A percentile compares a stretch with the other conserved stretches of the same genome.
These are phyloP conservation scores for Hybos culiciformis DNA, from an alignment of 2,888 invertebrate species.

Conservation along the genomic window DNA sequence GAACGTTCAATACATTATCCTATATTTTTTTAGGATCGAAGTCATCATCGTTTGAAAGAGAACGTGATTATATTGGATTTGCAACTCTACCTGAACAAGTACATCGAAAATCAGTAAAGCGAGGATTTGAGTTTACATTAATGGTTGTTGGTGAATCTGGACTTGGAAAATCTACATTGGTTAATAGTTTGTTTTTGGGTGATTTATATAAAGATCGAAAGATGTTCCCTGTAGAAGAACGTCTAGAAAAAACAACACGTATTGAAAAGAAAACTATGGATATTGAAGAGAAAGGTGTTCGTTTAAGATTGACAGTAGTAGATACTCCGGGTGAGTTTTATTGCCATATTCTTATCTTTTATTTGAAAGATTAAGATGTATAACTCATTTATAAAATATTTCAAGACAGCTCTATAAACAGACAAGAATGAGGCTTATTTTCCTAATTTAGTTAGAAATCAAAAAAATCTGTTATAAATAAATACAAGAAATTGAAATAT, in stretches of 20 bases:
- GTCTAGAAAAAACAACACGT: conserved; percentile 55
- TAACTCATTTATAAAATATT: too few species aligned
- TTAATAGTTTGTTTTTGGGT: conserved; percentile 86
- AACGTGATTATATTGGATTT: conserved; percentile 82
- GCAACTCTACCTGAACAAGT: conserved; percentile 93
- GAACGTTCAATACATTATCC: background rate
- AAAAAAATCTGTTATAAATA: too few species aligned
- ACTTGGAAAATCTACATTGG: conserved; percentile 85
- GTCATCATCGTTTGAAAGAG: conserved; percentile 37
- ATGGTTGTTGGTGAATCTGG: conserved; percentile 95
- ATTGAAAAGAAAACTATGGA: conserved; percentile 78
- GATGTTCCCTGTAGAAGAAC: conserved; percentile 44
- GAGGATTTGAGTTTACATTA: conserved; percentile 90
- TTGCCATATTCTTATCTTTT: too few species aligned
- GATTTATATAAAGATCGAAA: conserved; percentile 82
- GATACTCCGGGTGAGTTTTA: too few species aligned
- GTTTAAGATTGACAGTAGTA: conserved; percentile 77
- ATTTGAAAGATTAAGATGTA: too few species aligned
- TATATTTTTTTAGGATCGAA: conserved; percentile 23
- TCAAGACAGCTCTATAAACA: too few species aligned
- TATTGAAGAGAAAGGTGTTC: conserved; percentile 86
- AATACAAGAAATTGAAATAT: too few species aligned
- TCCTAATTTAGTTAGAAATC: too few species aligned
- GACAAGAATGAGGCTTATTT: too few species aligned
- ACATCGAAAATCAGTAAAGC: conserved; percentile 89